Percentiles rank a stretch among this genome's conserved stretches.
Conservation (phyloP, 2,113 vertebrate species). For the Gobius niger region DNA sequence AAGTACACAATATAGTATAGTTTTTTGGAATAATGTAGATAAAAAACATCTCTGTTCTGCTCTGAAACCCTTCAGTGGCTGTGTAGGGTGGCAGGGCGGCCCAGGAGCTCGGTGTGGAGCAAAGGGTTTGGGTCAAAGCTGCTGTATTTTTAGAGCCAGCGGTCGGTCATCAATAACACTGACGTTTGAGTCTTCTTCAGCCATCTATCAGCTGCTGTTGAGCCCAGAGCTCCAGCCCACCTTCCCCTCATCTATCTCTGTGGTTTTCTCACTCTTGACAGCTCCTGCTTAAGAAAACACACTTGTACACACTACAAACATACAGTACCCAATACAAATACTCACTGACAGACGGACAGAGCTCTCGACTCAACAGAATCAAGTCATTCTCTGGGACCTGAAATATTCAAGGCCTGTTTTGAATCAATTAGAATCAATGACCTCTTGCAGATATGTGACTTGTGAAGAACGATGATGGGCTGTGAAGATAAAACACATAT, state of each 20-base stretch:
- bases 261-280: constrained; percentile 60
- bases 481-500: too few relatives aligned
- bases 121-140: constrained; percentile 38
- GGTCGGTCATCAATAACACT: constrained; percentile 67
- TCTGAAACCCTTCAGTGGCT: neutral
- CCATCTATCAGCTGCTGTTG: constrained; percentile 64
- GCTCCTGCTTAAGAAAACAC: constrained; percentile 36
- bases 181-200: constrained; percentile 62
- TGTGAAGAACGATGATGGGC: too few relatives aligned
- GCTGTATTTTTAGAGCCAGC: constrained; percentile 60
- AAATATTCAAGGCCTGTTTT: too few relatives aligned
- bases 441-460: too few relatives aligned
- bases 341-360: neutral
- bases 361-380: too few relatives aligned
- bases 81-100: neutral
- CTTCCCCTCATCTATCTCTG: constrained; percentile 63
- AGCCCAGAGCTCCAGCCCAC: constrained; percentile 62
- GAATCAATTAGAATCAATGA: too few relatives aligned
- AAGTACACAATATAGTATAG: too few relatives aligned
- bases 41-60: too few relatives aligned
- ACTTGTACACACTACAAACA: constrained; percentile 9
- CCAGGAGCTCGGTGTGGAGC: constrained; percentile 16
- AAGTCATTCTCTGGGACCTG: too few relatives aligned
- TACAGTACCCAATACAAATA: constrained; percentile 10
- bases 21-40: too few relatives aligned